Conservation (phyloP, 2,797 vertebrate genomes). For the Esox lucius region DNA sequence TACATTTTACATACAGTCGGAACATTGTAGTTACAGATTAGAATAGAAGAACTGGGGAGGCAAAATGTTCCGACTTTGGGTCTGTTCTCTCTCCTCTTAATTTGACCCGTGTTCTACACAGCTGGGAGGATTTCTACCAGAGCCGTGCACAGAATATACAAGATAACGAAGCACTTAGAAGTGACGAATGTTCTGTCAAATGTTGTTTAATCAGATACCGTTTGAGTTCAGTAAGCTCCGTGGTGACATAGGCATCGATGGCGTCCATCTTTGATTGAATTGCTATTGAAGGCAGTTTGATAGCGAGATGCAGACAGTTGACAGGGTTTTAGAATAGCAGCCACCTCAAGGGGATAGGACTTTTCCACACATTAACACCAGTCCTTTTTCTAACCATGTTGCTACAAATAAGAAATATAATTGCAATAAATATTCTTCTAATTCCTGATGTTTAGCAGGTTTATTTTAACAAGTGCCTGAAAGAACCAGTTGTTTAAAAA, state of each 20-base stretch:
- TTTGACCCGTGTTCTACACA: neutral
- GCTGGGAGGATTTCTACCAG: too few relatives aligned
- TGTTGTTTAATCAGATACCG: neutral
- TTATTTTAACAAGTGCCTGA: neutral
- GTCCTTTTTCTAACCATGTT: neutral
- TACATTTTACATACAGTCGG: too few relatives aligned
- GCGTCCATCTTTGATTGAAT: neutral
- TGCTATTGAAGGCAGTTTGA: neutral
- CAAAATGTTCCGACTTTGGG: too few relatives aligned
- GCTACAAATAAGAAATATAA: neutral
- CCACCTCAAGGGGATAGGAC: neutral
- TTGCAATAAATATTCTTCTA: too few relatives aligned
- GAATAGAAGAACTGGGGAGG: too few relatives aligned
- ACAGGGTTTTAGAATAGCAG: constrained; percentile 2
- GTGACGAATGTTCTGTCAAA: neutral
- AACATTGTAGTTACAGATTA: too few relatives aligned
- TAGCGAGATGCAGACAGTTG: neutral
- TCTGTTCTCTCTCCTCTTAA: neutral
- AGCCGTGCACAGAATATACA: too few relatives aligned
- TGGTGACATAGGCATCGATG: neutral
- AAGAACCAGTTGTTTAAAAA: neutral
- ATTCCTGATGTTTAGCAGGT: neutral
- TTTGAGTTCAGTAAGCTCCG: neutral
- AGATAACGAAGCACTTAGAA: neutral
- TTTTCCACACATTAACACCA: too few relatives aligned